Conservation (phyloP, 2,797 vertebrate species). For the Melanogrammus aeglefinus region DNA sequence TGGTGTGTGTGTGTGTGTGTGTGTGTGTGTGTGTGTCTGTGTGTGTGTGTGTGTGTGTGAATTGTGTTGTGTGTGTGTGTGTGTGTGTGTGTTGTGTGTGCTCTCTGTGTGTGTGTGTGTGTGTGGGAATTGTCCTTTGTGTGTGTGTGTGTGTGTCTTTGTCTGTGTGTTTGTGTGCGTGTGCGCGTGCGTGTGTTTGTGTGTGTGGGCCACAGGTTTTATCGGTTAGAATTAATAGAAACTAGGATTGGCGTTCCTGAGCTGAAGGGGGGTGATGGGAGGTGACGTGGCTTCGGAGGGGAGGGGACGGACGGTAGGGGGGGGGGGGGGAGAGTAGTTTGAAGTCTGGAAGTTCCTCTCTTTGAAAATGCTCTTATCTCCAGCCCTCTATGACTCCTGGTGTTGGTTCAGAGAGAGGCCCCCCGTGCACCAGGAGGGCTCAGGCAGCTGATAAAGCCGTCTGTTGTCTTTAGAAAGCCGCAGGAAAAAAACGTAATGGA, state of each 20-base stretch:
- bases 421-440: constrained; percentile 34
- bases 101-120: no score
- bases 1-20: neutral
- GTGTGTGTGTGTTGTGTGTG: no score
- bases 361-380: constrained; percentile 64
- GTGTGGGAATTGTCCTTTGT: no score
- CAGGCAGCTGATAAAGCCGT: constrained; percentile 61
- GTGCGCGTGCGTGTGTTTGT: no score
- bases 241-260: no score
- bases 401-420: constrained; percentile 52
- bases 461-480: constrained; percentile 36
- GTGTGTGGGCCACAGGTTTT: no score
- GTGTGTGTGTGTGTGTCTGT: no score
- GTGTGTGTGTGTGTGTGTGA: neutral
- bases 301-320: neutral
- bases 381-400: constrained; percentile 49
- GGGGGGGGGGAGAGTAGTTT: constrained; percentile 15
- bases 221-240: no score
- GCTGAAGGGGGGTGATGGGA: no score
- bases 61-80: constrained; percentile 10
- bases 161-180: no score
- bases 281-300: no score
- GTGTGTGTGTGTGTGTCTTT: no score
- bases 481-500: constrained; percentile 39
- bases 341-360: constrained; percentile 49